These are phyloP conservation scores for Perca flavescens DNA, from an alignment of 2,113 vertebrate genomes.

Conservation along the genomic window DNA sequence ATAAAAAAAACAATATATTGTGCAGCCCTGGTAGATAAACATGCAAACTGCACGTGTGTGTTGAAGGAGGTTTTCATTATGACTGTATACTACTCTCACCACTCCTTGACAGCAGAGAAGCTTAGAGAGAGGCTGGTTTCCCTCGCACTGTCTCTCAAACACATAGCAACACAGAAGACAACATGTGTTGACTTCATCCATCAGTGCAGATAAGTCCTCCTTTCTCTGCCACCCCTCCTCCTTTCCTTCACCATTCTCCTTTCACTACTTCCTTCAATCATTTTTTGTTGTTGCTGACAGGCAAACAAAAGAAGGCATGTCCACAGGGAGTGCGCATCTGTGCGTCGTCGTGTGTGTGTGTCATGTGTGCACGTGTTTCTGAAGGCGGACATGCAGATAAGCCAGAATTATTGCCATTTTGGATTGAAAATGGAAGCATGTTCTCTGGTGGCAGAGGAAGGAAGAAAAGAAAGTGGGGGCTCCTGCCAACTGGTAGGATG, in stretches of 20 bases:
- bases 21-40: background rate
- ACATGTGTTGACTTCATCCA: constrained; percentile 70
- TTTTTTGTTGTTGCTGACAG: constrained; percentile 45
- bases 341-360: constrained; percentile 5
- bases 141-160: constrained; percentile 57
- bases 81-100: background rate
- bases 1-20: too few relatives aligned
- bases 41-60: background rate
- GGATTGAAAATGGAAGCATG: constrained; percentile 35
- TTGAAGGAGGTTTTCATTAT: background rate
- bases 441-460: constrained; percentile 48
- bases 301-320: constrained; percentile 62
- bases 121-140: constrained; percentile 27
- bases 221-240: constrained; percentile 10
- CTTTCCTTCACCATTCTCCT: constrained; percentile 21
- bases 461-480: constrained; percentile 41
- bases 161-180: constrained; percentile 45
- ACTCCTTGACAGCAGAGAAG: constrained; percentile 2
- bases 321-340: constrained; percentile 35
- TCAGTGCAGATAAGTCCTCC: constrained; percentile 59
- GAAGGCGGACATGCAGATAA: constrained; percentile 70
- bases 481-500: constrained; percentile 63
- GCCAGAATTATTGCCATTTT: constrained; percentile 75
- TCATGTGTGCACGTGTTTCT: constrained; percentile 29
- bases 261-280: constrained; percentile 40